phyloP scores from a whole-genome alignment of 2,888 invertebrate genomes.

The Nomada goodeniana region DNA sequence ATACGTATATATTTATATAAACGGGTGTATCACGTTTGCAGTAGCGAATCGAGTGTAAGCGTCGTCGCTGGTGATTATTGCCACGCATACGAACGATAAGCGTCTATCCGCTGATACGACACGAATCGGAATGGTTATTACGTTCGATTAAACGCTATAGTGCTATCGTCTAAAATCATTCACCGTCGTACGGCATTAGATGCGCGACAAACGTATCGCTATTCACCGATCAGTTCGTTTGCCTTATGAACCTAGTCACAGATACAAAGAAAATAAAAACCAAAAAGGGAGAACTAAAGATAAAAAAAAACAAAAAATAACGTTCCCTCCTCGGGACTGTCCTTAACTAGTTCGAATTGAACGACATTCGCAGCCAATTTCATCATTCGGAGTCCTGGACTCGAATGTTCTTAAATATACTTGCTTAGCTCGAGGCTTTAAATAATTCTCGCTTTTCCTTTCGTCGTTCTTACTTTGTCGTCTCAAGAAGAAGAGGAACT shows the following conservation, averaged over 20 bases:
- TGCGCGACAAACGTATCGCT: conserved; percentile 24
- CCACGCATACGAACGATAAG: conserved; percentile 17
- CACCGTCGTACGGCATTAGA: conserved; percentile 5
- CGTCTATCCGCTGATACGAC: conserved; percentile 23
- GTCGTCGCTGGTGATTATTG: conserved; percentile 56
- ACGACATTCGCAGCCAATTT: not conserved
- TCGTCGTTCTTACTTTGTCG: not conserved
- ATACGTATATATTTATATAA: conserved; percentile 16
- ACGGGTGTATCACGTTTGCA: conserved; percentile 68
- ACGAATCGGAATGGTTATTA: conserved; percentile 13
- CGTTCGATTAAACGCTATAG: not conserved
- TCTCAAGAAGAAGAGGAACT: not conserved
- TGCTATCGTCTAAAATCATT: conserved; percentile 34
- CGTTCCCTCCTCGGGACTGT: conserved; percentile 32
- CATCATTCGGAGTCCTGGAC: not conserved
- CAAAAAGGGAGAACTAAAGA: conserved; percentile 8
- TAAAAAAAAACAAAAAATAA: not conserved
- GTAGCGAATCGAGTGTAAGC: conserved; percentile 66
- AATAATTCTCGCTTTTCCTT: too few species aligned
- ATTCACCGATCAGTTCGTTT: conserved; percentile 50
- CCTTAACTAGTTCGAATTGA: conserved; percentile 7
- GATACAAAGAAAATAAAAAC: conserved; percentile 28
- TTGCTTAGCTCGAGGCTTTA: not conserved
- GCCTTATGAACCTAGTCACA: conserved; percentile 46
- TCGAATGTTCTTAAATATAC: not conserved